Conservation (phyloP, 2,797 vertebrate genomes). For the Urocyon cinereoargenteus region DNA sequence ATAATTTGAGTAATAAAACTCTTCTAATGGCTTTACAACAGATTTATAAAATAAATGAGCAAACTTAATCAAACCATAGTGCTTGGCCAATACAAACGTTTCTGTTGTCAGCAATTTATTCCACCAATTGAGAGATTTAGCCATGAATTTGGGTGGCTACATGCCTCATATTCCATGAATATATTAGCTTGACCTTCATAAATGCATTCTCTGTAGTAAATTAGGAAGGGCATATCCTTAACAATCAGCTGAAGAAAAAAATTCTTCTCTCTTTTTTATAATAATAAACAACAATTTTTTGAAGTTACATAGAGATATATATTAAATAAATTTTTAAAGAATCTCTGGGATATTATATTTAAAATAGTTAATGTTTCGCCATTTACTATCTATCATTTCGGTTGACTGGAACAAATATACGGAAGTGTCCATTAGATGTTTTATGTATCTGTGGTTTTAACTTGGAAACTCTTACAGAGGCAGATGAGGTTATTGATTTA, state of each 20-base stretch:
- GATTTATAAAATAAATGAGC: constrained; percentile 75
- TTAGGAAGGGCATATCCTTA: constrained; percentile 70
- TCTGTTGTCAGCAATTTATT: constrained; percentile 60
- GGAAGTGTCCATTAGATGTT: neutral
- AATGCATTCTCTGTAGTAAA: constrained; percentile 60
- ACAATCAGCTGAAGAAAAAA: neutral
- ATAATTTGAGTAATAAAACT: constrained; percentile 78
- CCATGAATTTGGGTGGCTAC: constrained; percentile 36
- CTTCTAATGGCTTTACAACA: constrained; percentile 67
- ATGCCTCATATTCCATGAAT: constrained; percentile 58
- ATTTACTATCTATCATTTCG: constrained; percentile 31
- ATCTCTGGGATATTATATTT: neutral
- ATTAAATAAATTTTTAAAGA: neutral
- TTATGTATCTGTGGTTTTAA: constrained; percentile 31
- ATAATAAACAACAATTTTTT: constrained; percentile 7
- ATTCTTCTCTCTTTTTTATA: neutral
- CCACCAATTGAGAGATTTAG: constrained; percentile 62
- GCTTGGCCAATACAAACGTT: constrained; percentile 42
- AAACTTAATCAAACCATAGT: constrained; percentile 69
- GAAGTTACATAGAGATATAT: neutral
- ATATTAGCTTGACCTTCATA: constrained; percentile 56
- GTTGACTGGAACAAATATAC: neutral
- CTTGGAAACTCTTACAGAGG: neutral
- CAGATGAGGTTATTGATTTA: constrained; percentile 13
- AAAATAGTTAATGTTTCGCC: constrained; percentile 10